phyloP scores from a whole-genome alignment of 2,113 vertebrate species.

The Sinocyclocheilus anshuiensis region DNA sequence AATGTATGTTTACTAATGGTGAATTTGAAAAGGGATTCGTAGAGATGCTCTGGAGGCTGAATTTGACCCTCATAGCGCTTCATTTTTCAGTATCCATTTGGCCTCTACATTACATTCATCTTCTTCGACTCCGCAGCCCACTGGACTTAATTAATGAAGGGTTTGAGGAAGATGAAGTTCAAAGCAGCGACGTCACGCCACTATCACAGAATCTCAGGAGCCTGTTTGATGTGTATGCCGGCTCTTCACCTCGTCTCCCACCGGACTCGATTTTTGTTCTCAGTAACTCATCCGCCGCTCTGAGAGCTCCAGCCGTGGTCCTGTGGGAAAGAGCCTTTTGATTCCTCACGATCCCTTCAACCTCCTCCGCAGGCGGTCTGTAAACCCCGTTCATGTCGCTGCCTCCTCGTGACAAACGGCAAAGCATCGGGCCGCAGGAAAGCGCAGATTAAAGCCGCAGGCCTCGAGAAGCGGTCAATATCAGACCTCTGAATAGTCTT shows the following conservation, averaged over 20 bases:
- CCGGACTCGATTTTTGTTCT: background rate
- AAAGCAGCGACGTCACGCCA: background rate
- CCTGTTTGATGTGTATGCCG: background rate
- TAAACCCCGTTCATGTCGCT: slow-evolving; percentile 21
- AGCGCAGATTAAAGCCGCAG: background rate
- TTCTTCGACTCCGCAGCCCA: background rate
- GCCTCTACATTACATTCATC: background rate
- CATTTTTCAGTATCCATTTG: background rate
- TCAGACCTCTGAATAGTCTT: slow-evolving; percentile 47
- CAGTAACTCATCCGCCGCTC: background rate
- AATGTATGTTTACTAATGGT: background rate
- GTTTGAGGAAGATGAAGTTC: background rate
- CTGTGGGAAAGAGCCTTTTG: slow-evolving; percentile 5
- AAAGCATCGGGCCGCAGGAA: slow-evolving; percentile 28
- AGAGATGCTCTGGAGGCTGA: background rate
- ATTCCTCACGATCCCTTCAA: slow-evolving; percentile 45
- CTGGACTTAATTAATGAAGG: slow-evolving; percentile 1
- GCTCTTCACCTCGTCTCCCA: background rate
- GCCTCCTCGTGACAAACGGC: slow-evolving; percentile 57
- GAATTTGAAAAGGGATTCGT: background rate
- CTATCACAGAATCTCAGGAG: background rate
- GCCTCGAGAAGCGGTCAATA: background rate
- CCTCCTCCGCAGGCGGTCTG: slow-evolving; percentile 55
- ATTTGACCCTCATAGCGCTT: background rate
- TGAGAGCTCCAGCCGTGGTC: background rate